Evolutionary conservation across 2,888 invertebrate genomes (phyloP), one percentile per base, ranked within the genome.

Genomic region (Lasiommata megera): DNA sequence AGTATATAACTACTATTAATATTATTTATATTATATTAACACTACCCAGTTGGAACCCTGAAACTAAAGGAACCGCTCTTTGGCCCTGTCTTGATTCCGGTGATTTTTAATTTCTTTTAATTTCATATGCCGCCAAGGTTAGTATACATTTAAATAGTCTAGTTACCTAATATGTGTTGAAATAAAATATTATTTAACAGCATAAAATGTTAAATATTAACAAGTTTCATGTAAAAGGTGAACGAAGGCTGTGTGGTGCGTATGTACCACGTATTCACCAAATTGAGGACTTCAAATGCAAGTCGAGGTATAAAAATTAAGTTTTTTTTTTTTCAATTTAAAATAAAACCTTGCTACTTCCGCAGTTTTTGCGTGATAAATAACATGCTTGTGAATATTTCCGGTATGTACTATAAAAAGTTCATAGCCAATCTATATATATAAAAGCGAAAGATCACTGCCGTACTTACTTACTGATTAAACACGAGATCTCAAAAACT

Each of bases 341-440:
- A 18, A 23, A 18, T 18, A n/a, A 11, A 36, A 51, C 51, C 51
- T 51, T 29, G 40, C 6, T 6, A 29, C 29, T 51, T 40, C 51
- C 51, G 51, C 40, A 52, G 16, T 40, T 50, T 52, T 38, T 41
- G 29, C 23, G 11, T 16, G 40, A 40, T 52, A 40, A 38, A 23
- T 14, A 16, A 12, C 34, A 36, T 12, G 11, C 6, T 34, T 36
- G 7, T 18, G n/a, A 36, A 18, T 23, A 23, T 36, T 52, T 52
- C 52, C 52, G 52, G 31, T 31, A 16, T 8, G 16, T 40, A 29
- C 16, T 40, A 29, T 11, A 51, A 51, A 51, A 40, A 40, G 51
- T 40, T 28, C 16, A 40, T 38, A 43, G 23, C 43, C 12, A 28
- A 43, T 43, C n/a, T n/a, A n/a, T n/a, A n/a, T n/a, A n/a, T n/a